Evolutionary conservation across 2,797 vertebrate species (phyloP).

Genomic region (Astyanax mexicanus): DNA sequence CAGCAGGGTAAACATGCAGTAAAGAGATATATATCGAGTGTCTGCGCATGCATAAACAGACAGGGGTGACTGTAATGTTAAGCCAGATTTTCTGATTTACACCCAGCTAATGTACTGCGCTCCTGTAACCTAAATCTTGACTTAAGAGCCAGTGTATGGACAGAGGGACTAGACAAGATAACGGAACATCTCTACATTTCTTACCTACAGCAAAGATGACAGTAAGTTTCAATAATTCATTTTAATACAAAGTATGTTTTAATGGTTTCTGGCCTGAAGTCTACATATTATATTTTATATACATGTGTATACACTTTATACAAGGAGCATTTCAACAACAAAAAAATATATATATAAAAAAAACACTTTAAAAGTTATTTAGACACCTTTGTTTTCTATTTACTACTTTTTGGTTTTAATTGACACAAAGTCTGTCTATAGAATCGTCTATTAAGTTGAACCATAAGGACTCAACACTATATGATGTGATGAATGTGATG

Average conservation of each 20-base stretch:
- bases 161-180: background rate
- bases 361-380: too few relatives aligned
- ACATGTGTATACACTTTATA: background rate
- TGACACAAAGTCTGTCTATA: too few relatives aligned
- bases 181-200: background rate
- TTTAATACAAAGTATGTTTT: background rate
- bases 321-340: background rate
- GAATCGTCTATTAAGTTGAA: too few relatives aligned
- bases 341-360: too few relatives aligned
- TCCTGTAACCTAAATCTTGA: conserved; percentile 11
- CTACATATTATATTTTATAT: background rate
- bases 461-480: too few relatives aligned
- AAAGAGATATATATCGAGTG: background rate
- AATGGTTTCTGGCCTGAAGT: background rate
- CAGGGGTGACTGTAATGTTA: background rate
- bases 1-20: background rate
- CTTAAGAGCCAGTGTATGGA: background rate
- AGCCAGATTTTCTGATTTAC: conserved; percentile 17
- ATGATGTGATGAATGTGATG: background rate
- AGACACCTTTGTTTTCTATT: too few relatives aligned
- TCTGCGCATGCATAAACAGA: conserved; percentile 11
- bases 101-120: background rate
- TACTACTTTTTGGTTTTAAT: too few relatives aligned
- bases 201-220: conserved; percentile 39
- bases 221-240: conserved; percentile 43